Conservation (phyloP, 2,797 vertebrate genomes). For the Hybognathus amarus region DNA sequence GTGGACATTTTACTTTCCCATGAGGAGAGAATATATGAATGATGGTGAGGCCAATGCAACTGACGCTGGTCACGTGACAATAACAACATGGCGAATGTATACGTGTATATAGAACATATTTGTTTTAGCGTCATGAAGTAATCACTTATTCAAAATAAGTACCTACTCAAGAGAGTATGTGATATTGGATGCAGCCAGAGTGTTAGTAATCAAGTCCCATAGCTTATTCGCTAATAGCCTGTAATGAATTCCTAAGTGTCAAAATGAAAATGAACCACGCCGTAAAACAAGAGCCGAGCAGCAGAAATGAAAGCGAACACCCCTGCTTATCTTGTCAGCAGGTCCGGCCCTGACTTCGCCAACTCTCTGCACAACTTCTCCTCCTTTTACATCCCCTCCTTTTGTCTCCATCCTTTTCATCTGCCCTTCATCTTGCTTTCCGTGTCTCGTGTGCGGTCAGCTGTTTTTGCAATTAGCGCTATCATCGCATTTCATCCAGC, state of each 20-base stretch:
- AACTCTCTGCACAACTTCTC: conserved; percentile 32
- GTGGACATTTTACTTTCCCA: not conserved
- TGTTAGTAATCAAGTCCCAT: not conserved
- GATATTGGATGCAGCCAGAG: not conserved
- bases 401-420: conserved; percentile 59
- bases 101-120: not conserved
- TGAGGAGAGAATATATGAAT: not conserved
- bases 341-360: conserved; percentile 45
- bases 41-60: not conserved
- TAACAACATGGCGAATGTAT: not conserved
- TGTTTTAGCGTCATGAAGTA: not conserved
- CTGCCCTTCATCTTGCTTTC: conserved; percentile 67
- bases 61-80: not conserved
- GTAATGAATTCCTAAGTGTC: conserved; percentile 2
- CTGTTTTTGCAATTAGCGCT: conserved; percentile 78
- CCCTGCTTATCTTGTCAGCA: conserved; percentile 48
- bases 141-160: not conserved
- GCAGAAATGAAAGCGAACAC: conserved; percentile 30
- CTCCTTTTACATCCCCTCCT: conserved; percentile 30
- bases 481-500: conserved; percentile 79
- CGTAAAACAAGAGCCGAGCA: not conserved
- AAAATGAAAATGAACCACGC: conserved; percentile 3
- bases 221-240: not conserved
- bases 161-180: not conserved
- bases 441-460: conserved; percentile 69